phyloP scores from a whole-genome alignment of 2,113 vertebrate species.

The Xiphias gladius region DNA sequence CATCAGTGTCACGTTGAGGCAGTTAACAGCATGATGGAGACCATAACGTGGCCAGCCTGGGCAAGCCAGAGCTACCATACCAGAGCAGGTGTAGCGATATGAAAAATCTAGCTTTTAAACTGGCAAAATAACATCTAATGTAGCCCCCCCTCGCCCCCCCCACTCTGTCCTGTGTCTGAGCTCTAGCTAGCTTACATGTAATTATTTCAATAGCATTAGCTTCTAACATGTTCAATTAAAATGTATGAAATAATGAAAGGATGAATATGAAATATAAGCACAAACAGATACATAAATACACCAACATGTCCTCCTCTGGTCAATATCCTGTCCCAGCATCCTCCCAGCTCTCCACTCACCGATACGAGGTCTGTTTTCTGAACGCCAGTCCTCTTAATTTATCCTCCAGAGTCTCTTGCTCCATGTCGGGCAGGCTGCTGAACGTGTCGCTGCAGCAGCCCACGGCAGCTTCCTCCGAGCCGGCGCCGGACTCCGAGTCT shows the following conservation, averaged over 20 bases:
- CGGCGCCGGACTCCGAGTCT: constrained; percentile 78
- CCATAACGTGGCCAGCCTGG: background rate
- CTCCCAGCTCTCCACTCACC: constrained; percentile 68
- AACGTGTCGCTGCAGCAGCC: constrained; percentile 78
- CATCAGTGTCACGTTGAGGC: background rate
- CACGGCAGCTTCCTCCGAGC: constrained; percentile 75
- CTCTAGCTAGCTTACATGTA: constrained; percentile 14
- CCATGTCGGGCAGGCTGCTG: constrained; percentile 79
- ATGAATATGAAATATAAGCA: background rate
- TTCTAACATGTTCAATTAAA: background rate
- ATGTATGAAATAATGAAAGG: background rate
- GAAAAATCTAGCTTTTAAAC: constrained; percentile 12
- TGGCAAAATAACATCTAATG: background rate
- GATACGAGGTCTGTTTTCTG: constrained; percentile 82
- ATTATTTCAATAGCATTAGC: constrained; percentile 1
- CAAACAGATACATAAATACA: background rate
- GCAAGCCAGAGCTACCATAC: background rate
- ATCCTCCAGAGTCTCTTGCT: constrained; percentile 77
- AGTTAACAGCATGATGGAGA: constrained; percentile 14
- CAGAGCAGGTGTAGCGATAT: background rate
- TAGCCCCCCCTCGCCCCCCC: background rate
- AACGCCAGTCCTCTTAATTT: constrained; percentile 79
- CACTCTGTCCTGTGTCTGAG: background rate
- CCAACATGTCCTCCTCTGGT: constrained; percentile 10
- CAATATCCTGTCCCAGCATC: constrained; percentile 41